Evolutionary conservation across 2,888 invertebrate genomes (phyloP).

Genomic region (Smittia aterrima): DNA sequence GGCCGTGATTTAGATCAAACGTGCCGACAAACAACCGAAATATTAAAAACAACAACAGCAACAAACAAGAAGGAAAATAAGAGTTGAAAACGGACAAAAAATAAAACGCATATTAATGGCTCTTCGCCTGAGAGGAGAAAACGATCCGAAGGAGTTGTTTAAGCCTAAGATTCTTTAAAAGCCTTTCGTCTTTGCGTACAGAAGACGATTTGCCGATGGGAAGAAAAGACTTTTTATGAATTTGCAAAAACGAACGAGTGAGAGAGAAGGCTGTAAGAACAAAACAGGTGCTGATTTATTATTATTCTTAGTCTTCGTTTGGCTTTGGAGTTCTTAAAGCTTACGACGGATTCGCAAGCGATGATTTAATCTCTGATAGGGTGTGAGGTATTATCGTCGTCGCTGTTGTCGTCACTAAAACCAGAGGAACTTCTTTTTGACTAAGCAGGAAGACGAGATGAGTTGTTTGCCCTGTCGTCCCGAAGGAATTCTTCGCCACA

Average conservation of each 20-base stretch:
- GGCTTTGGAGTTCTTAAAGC: background rate
- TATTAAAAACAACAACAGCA: slow-evolving; percentile 36
- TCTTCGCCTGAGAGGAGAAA: slow-evolving; percentile 15
- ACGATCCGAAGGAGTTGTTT: slow-evolving; percentile 25
- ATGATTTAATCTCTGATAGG: slow-evolving; percentile 6
- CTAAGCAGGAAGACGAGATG: no score
- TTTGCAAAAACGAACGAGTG: background rate
- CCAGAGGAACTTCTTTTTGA: no score
- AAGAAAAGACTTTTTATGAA: background rate
- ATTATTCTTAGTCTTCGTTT: slow-evolving; percentile 29
- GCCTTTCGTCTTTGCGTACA: background rate
- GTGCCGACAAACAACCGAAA: slow-evolving; percentile 39
- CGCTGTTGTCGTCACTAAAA: background rate
- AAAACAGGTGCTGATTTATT: slow-evolving; percentile 41
- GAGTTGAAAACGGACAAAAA: background rate
- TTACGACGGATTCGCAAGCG: background rate
- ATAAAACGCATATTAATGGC: slow-evolving; percentile 23
- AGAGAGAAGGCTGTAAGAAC: background rate
- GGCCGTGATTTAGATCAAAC: slow-evolving; percentile 35
- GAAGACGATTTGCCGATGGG: slow-evolving; percentile 20
- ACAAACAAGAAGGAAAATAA: slow-evolving; percentile 8
- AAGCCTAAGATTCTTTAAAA: slow-evolving; percentile 22
- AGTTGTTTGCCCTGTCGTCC: background rate
- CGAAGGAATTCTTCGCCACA: background rate
- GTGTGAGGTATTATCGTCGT: background rate